phyloP scores from a whole-genome alignment of 1,140 invertebrate genomes.

The Sitophilus oryzae region DNA sequence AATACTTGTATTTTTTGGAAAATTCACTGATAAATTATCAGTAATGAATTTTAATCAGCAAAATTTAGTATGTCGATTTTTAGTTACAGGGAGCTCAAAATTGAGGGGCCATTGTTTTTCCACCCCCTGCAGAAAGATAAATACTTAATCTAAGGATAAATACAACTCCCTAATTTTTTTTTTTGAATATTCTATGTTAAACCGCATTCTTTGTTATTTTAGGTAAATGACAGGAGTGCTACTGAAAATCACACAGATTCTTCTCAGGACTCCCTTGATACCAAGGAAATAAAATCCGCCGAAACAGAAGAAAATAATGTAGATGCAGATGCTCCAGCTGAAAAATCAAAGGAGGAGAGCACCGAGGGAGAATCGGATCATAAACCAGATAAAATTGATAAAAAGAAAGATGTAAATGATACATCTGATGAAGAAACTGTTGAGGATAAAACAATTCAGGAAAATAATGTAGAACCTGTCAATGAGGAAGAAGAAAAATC shows the following conservation, averaged over 20 bases:
- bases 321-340: slow-evolving; percentile 24
- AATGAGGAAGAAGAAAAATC: slow-evolving; percentile 41
- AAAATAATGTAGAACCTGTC: slow-evolving; percentile 34
- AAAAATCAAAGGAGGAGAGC: slow-evolving; percentile 25
- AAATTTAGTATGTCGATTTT: too few species aligned
- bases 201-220: slow-evolving; percentile 5
- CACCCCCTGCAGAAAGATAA: too few species aligned
- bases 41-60: too few species aligned
- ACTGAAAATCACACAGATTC: slow-evolving; percentile 35
- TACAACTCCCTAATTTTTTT: too few species aligned
- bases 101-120: too few species aligned
- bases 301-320: slow-evolving; percentile 30
- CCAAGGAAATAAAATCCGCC: slow-evolving; percentile 23
- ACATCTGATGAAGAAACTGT: slow-evolving; percentile 2
- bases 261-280: slow-evolving; percentile 33
- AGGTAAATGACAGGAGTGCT: slow-evolving; percentile 33
- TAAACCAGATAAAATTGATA: slow-evolving; percentile 21
- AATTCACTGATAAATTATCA: too few species aligned
- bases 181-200: too few species aligned
- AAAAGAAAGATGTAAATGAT: slow-evolving; percentile 17
- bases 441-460: slow-evolving; percentile 24
- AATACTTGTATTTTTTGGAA: too few species aligned
- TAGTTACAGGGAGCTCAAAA: too few species aligned
- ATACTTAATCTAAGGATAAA: too few species aligned
- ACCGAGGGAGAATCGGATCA: slow-evolving; percentile 24